These are phyloP conservation scores for Papilio machaon DNA, from an alignment of 1,140 invertebrate species.

Conservation along the genomic window DNA sequence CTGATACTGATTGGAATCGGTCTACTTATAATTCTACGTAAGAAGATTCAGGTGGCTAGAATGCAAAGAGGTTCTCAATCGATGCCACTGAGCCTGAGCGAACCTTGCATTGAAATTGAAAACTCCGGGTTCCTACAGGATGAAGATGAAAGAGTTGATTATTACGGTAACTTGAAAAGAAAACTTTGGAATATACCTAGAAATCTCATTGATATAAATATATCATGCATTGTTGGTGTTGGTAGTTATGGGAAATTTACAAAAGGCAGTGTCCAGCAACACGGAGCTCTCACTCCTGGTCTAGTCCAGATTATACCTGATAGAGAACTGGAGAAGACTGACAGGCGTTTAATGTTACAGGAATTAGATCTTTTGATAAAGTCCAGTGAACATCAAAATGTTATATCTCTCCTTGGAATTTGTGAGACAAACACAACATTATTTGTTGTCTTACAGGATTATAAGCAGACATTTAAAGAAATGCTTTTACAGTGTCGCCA, in stretches of 20 bases:
- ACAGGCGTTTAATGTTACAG: conserved; percentile 86
- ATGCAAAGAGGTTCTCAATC: conserved; percentile 76
- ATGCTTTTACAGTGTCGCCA: conserved; percentile 85
- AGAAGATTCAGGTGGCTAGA: conserved; percentile 66
- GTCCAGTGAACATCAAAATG: conserved; percentile 86
- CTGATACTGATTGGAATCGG: conserved; percentile 74
- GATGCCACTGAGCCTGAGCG: conserved; percentile 80
- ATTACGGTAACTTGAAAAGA: conserved; percentile 88
- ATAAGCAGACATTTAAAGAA: conserved; percentile 86
- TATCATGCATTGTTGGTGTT: conserved; percentile 85
- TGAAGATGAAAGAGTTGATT: conserved; percentile 86
- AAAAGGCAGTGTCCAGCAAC: conserved; percentile 84
- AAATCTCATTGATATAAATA: conserved; percentile 86
- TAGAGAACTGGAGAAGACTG: conserved; percentile 83
- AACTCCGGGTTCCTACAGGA: conserved; percentile 89
- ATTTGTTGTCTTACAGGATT: conserved; percentile 87
- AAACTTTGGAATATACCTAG: conserved; percentile 88
- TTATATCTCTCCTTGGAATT: conserved; percentile 89
- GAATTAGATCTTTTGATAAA: conserved; percentile 88
- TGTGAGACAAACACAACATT: conserved; percentile 89
- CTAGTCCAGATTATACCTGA: conserved; percentile 81
- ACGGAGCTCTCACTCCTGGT: conserved; percentile 69
- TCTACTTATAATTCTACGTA: conserved; percentile 73
- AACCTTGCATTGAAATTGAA: conserved; percentile 82
- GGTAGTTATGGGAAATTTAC: conserved; percentile 90